These are phyloP conservation scores for Andrena dorsata DNA, from an alignment of 2,888 invertebrate species.

Conservation along the genomic window DNA sequence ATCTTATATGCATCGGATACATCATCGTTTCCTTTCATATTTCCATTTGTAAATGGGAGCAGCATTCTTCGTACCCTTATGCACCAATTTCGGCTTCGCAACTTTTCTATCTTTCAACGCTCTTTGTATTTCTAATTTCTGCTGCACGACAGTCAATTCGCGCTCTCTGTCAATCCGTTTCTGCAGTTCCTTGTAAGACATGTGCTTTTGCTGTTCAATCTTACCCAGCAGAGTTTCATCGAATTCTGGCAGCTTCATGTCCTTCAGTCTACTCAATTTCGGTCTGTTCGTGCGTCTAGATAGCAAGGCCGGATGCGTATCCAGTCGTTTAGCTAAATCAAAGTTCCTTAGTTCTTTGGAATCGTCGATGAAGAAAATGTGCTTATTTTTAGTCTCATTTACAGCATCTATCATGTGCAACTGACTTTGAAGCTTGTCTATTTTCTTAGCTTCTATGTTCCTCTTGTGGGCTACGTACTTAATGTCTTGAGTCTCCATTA, in stretches of 20 bases:
- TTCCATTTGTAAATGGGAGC: constrained; percentile 93
- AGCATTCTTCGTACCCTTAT: constrained; percentile 88
- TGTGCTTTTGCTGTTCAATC: constrained; percentile 87
- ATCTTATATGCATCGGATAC: background rate
- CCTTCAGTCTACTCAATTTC: constrained; percentile 87
- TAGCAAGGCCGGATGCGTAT: constrained; percentile 91
- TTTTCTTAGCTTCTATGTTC: constrained; percentile 92
- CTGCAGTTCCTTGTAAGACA: constrained; percentile 90
- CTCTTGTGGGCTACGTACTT: constrained; percentile 95
- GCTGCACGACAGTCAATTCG: constrained; percentile 90
- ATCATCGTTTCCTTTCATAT: constrained; percentile 92
- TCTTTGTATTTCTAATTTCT: constrained; percentile 91
- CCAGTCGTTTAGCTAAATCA: constrained; percentile 89
- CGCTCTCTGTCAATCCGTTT: constrained; percentile 92
- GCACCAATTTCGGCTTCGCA: constrained; percentile 88
- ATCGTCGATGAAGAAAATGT: constrained; percentile 91
- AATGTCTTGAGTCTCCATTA: constrained; percentile 96
- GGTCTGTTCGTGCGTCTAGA: constrained; percentile 90
- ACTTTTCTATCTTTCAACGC: constrained; percentile 88
- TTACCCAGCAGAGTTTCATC: constrained; percentile 86
- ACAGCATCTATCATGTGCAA: constrained; percentile 93
- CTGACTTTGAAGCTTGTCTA: constrained; percentile 90
- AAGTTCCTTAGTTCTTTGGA: constrained; percentile 88
- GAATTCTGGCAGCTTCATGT: constrained; percentile 87
- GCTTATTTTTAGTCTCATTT: constrained; percentile 90